Percentiles rank a stretch among this genome's conserved stretches.
These are phyloP conservation scores for Bellardia bayeri DNA, from an alignment of 2,888 invertebrate species.

Conservation along the genomic window DNA sequence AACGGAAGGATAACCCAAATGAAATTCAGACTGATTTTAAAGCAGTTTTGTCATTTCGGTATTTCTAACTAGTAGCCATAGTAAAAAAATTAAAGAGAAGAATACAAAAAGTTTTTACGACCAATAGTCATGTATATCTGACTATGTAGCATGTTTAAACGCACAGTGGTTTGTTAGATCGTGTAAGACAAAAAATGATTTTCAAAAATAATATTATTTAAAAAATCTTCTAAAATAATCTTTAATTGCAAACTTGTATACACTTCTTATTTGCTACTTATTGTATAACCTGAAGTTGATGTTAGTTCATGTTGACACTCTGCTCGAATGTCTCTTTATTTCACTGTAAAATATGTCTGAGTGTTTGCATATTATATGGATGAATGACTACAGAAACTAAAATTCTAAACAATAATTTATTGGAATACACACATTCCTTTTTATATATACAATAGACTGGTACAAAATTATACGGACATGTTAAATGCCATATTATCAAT, in stretches of 20 bases:
- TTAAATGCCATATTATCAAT: too few relatives aligned
- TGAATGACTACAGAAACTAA: constrained; percentile 38
- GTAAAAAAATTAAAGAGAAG: constrained; percentile 29
- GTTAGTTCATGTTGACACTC: too few relatives aligned
- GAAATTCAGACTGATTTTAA: constrained; percentile 81
- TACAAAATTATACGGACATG: too few relatives aligned
- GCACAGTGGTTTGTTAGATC: too few relatives aligned
- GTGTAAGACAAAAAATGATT: too few relatives aligned
- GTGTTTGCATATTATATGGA: constrained; percentile 50
- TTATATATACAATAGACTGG: background rate
- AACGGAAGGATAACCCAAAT: constrained; percentile 75
- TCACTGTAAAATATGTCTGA: constrained; percentile 18
- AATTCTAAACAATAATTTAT: constrained; percentile 48
- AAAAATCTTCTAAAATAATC: too few relatives aligned
- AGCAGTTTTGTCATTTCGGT: constrained; percentile 81
- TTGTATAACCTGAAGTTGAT: too few relatives aligned
- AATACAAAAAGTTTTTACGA: constrained; percentile 67
- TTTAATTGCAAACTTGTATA: too few relatives aligned
- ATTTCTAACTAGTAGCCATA: constrained; percentile 76
- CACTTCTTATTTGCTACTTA: too few relatives aligned
- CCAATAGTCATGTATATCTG: constrained; percentile 63
- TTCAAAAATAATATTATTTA: too few relatives aligned
- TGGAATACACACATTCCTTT: background rate
- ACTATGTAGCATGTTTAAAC: background rate
- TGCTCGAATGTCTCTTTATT: background rate